Evolutionary conservation across 2,797 vertebrate genomes (phyloP).

Genomic region (Knipowitschia caucasica): DNA sequence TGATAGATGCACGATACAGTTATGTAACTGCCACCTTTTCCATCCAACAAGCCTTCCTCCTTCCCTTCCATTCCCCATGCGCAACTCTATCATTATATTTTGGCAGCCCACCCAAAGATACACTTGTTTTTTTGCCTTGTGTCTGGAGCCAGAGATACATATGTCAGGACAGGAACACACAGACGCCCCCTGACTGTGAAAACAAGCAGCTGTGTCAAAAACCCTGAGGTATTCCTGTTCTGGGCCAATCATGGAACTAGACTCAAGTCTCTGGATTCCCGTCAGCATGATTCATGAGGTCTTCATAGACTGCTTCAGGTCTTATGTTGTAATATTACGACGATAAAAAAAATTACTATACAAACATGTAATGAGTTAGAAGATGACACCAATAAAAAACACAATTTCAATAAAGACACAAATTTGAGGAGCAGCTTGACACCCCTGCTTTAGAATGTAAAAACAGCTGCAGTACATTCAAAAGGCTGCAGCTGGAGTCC

Average conservation of each 20-base stretch:
- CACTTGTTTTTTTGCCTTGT: constrained; percentile 19
- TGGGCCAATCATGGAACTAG: constrained; percentile 19
- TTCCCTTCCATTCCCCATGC: constrained; percentile 15
- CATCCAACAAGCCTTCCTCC: constrained; percentile 19
- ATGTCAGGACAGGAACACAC: constrained; percentile 28
- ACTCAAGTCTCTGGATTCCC: constrained; percentile 18
- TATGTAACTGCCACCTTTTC: constrained; percentile 48
- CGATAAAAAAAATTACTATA: constrained; percentile 25
- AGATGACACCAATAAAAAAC: constrained; percentile 28
- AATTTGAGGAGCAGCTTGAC: constrained; percentile 16
- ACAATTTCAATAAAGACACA: constrained; percentile 15
- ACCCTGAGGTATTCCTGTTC: constrained; percentile 20
- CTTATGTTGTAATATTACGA: constrained; percentile 28
- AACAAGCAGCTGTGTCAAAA: constrained; percentile 35
- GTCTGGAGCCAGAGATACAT: constrained; percentile 16
- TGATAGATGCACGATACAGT: constrained; percentile 32
- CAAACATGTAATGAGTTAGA: constrained; percentile 20
- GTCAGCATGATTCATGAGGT: constrained; percentile 34
- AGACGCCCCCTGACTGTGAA: constrained; percentile 23
- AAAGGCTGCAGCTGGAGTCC: too few relatives aligned
- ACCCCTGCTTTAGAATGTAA: too few relatives aligned
- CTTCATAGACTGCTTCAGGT: constrained; percentile 20
- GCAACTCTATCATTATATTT: constrained; percentile 25
- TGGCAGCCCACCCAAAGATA: constrained; percentile 12
- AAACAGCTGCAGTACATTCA: too few relatives aligned